Evolutionary conservation across 1,140 invertebrate species (phyloP).

Genomic region (Eciton burchellii): DNA sequence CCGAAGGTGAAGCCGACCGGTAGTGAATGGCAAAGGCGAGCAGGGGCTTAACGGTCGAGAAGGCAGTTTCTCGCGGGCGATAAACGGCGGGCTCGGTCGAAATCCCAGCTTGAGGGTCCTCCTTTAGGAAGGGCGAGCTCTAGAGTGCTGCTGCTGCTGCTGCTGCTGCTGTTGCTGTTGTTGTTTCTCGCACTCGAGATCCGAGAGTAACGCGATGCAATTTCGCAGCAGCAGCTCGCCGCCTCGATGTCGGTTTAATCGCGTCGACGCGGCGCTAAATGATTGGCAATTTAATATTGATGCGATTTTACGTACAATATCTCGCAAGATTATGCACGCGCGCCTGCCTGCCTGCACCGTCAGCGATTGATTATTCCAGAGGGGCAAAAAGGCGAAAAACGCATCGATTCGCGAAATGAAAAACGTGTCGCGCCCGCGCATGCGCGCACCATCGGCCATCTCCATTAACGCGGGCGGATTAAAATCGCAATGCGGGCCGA

Average conservation of each 20-base stretch:
- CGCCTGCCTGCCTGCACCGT: too few relatives aligned
- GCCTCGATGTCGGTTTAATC: conserved; percentile 28
- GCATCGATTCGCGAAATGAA: neutral
- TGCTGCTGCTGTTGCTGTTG: too few relatives aligned
- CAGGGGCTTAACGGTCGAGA: conserved; percentile 50
- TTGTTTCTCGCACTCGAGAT: conserved; percentile 37
- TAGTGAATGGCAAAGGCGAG: conserved; percentile 28
- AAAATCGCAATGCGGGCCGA: conserved; percentile 11
- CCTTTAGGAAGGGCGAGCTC: conserved; percentile 33
- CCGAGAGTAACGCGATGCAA: conserved; percentile 39
- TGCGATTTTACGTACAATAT: neutral
- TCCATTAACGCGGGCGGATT: neutral
- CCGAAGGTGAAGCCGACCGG: conserved; percentile 34
- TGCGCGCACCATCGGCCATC: neutral
- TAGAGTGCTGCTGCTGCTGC: too few relatives aligned
- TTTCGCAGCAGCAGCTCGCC: too few relatives aligned
- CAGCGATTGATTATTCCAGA: conserved; percentile 20
- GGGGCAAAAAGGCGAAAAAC: neutral
- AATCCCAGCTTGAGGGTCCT: conserved; percentile 35
- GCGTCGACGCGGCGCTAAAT: neutral
- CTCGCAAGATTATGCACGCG: neutral
- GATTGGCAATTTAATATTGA: conserved; percentile 43
- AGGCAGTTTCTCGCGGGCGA: conserved; percentile 57
- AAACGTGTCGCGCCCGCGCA: neutral
- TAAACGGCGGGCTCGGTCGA: conserved; percentile 43